These are phyloP conservation scores for Drosophila varians DNA, from an alignment of 1,140 invertebrate species.

Conservation along the genomic window DNA sequence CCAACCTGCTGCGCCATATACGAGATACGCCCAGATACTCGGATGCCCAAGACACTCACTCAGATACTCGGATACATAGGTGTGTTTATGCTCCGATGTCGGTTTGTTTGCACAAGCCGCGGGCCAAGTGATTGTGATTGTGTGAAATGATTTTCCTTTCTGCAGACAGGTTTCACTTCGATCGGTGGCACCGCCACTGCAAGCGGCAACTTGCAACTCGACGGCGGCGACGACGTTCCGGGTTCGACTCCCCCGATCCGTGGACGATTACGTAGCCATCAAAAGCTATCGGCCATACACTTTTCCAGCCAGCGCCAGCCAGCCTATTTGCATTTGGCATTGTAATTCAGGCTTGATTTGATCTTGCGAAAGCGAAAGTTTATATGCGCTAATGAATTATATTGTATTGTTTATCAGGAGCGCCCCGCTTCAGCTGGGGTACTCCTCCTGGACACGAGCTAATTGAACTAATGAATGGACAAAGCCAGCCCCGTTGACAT, in stretches of 20 bases:
- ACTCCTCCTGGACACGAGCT: conserved; percentile 36
- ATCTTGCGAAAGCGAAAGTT: conserved; percentile 80
- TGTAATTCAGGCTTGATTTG: conserved; percentile 72
- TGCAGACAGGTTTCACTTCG: conserved; percentile 75
- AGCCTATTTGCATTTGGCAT: conserved; percentile 75
- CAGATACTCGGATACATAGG: conserved; percentile 8
- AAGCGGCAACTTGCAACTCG: neutral
- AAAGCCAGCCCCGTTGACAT: conserved; percentile 51
- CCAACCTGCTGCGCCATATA: conserved; percentile 59
- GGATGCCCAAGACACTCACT: conserved; percentile 9
- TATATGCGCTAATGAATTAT: conserved; percentile 77
- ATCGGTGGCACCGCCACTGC: conserved; percentile 40
- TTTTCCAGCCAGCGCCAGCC: conserved; percentile 10
- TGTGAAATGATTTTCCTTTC: conserved; percentile 79
- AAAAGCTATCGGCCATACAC: conserved; percentile 51
- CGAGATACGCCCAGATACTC: conserved; percentile 18
- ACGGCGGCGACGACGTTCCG: conserved; percentile 52
- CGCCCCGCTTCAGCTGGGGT: neutral
- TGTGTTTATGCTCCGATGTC: conserved; percentile 55
- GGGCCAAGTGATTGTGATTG: conserved; percentile 60
- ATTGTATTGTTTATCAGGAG: conserved; percentile 38
- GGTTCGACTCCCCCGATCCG: conserved; percentile 64
- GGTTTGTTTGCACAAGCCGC: conserved; percentile 72
- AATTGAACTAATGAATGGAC: conserved; percentile 76
- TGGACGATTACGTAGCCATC: conserved; percentile 70